Conservation (phyloP, 2,888 invertebrate species). For the Laspeyria flexula region DNA sequence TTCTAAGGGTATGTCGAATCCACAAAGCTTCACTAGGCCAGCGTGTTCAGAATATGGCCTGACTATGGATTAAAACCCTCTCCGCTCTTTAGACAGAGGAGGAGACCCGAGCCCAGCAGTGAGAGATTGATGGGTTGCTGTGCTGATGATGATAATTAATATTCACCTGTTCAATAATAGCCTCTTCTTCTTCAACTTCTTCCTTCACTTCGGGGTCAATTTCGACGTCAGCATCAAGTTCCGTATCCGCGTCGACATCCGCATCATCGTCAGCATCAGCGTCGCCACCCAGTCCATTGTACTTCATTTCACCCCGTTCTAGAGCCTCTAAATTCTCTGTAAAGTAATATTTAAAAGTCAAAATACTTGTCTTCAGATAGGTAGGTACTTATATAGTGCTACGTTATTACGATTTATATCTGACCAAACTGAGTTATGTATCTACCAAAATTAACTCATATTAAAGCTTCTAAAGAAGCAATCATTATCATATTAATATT, state of each 20-base stretch:
- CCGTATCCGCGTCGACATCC: slow-evolving; percentile 85
- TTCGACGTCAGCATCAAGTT: slow-evolving; percentile 84
- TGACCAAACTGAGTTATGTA: too few relatives aligned
- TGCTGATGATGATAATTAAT: neutral
- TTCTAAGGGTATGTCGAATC: too few relatives aligned
- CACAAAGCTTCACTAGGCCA: too few relatives aligned
- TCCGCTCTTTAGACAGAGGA: too few relatives aligned
- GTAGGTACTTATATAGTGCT: too few relatives aligned
- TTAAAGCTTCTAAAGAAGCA: too few relatives aligned
- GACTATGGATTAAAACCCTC: too few relatives aligned
- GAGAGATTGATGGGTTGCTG: too few relatives aligned
- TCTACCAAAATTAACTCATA: too few relatives aligned
- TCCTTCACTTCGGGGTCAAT: slow-evolving; percentile 86
- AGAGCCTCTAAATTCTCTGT: slow-evolving; percentile 92
- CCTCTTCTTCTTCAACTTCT: slow-evolving; percentile 88
- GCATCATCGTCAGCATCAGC: slow-evolving; percentile 87
- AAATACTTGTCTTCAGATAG: neutral
- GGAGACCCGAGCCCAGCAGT: too few relatives aligned
- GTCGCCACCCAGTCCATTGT: slow-evolving; percentile 89
- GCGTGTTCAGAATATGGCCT: too few relatives aligned
- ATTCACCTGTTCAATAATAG: slow-evolving; percentile 66
- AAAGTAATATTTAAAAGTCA: slow-evolving; percentile 40
- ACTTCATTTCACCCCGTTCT: slow-evolving; percentile 96
- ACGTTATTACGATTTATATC: too few relatives aligned
- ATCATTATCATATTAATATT: neutral